These are phyloP conservation scores for Acanthoscelides obtectus DNA, from an alignment of 2,888 invertebrate species.

Conservation along the genomic window DNA sequence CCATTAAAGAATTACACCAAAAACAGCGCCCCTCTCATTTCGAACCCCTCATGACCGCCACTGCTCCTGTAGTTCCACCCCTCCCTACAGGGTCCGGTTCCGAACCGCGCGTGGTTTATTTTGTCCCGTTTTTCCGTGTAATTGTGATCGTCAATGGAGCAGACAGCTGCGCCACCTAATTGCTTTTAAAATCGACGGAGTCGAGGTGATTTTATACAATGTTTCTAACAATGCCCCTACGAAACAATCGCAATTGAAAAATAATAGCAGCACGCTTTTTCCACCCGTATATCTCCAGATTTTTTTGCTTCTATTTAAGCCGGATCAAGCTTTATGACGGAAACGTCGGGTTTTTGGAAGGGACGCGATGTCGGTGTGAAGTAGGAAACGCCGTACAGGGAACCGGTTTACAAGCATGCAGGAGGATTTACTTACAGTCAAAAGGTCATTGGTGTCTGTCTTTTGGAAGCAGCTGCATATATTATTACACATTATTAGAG, in stretches of 20 bases:
- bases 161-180: slow-evolving; percentile 37
- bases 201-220: slow-evolving; percentile 35
- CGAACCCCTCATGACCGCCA: not conserved
- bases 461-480: not conserved
- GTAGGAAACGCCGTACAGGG: not conserved
- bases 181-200: slow-evolving; percentile 34
- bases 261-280: not conserved
- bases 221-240: slow-evolving; percentile 23
- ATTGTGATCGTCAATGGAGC: slow-evolving; percentile 36
- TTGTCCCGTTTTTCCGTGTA: slow-evolving; percentile 32
- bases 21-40: not conserved
- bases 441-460: not conserved
- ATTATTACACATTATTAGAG: not conserved
- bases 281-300: not conserved
- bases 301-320: not conserved
- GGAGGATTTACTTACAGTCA: not conserved
- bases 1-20: too few relatives aligned
- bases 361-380: not conserved
- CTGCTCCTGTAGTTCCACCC: not conserved
- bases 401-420: not conserved
- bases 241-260: slow-evolving; percentile 22
- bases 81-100: not conserved
- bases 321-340: not conserved
- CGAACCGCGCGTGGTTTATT: slow-evolving; percentile 21
- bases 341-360: not conserved